Percentiles rank a stretch among this genome's conserved stretches.
phyloP scores from a whole-genome alignment of 2,797 vertebrate genomes.

The Lacerta agilis region DNA sequence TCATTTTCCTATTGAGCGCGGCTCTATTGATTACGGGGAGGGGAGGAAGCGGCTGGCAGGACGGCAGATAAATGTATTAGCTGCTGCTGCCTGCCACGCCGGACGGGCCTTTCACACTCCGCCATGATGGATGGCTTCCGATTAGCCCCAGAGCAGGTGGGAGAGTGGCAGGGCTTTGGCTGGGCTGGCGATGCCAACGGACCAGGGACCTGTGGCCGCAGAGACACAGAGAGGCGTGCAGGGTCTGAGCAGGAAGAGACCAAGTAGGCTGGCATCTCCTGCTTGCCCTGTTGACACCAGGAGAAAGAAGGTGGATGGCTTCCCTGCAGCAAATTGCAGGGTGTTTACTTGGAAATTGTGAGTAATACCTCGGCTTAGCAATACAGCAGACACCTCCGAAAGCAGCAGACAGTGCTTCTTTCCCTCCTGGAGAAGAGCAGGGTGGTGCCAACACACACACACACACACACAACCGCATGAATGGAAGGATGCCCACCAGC shows the following conservation, averaged over 20 bases:
- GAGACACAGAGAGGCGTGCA: not conserved
- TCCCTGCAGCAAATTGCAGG: not conserved
- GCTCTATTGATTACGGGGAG: slow-evolving; percentile 16
- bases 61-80: slow-evolving; percentile 26
- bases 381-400: not conserved
- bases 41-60: not conserved
- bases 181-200: not conserved
- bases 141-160: not conserved
- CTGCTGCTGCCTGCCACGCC: not conserved
- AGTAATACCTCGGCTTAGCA: not conserved
- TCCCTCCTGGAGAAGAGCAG: too few species aligned
- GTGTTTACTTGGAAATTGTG: not conserved
- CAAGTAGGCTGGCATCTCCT: too few species aligned
- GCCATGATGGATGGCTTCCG: slow-evolving; percentile 23
- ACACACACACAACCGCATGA: too few species aligned
- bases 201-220: not conserved
- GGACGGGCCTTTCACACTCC: not conserved
- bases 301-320: too few species aligned
- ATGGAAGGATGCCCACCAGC: too few species aligned
- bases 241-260: not conserved
- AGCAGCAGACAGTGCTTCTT: too few species aligned
- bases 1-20: slow-evolving; percentile 22
- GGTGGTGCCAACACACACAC: too few species aligned
- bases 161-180: not conserved
- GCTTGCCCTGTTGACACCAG: too few species aligned